A percentile compares a stretch with the other conserved stretches of the same genome.
Conservation (phyloP, 2,113 vertebrate genomes). For the Ophthalmolycus amberensis region DNA sequence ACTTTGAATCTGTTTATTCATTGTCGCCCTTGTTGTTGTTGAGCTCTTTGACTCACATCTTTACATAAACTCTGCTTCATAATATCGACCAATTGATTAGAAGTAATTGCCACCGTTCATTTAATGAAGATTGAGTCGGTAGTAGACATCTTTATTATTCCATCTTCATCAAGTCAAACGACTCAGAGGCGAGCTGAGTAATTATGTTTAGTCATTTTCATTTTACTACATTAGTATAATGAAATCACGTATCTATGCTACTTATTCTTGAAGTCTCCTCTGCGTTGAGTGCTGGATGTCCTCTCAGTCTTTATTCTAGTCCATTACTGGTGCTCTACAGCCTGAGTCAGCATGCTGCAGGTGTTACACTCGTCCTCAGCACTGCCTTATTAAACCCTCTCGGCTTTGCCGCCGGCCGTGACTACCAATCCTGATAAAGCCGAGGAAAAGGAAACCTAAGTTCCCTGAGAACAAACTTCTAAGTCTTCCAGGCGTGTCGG, state of each 20-base stretch:
- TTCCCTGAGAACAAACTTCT: slow-evolving; percentile 28
- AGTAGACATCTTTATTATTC: not conserved
- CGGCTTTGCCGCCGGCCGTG: not conserved
- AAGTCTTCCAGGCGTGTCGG: slow-evolving; percentile 39
- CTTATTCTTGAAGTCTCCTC: not conserved
- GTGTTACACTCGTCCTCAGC: slow-evolving; percentile 21
- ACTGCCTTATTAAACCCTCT: slow-evolving; percentile 5
- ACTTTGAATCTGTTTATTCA: not conserved
- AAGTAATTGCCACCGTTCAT: not conserved
- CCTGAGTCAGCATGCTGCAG: not conserved
- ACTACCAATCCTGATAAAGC: slow-evolving; percentile 34
- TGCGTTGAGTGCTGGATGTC: not conserved
- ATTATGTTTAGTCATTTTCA: not conserved
- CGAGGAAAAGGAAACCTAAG: slow-evolving; percentile 30
- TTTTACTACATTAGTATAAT: not conserved
- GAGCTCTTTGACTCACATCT: not conserved
- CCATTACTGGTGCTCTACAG: not conserved
- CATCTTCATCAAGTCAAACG: not conserved
- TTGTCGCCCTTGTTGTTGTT: not conserved
- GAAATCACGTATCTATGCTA: not conserved
- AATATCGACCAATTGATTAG: not conserved
- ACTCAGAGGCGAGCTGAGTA: not conserved
- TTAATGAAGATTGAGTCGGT: not conserved
- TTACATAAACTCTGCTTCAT: not conserved
- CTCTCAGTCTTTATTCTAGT: not conserved